These are phyloP conservation scores for Herpetotheres cachinnans DNA, from an alignment of 2,113 vertebrate genomes.

Conservation along the genomic window DNA sequence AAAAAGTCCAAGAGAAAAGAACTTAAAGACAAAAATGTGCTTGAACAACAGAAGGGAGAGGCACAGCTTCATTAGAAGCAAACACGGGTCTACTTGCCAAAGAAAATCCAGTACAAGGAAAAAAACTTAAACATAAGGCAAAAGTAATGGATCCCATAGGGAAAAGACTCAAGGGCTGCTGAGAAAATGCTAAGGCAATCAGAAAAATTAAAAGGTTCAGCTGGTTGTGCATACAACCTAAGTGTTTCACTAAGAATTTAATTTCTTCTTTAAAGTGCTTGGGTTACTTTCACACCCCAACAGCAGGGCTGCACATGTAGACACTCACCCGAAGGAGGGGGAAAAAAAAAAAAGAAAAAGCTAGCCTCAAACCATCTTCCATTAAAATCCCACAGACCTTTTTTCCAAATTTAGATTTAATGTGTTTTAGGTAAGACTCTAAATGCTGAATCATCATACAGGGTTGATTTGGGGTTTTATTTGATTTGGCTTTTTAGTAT, in stretches of 20 bases:
- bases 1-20: background rate
- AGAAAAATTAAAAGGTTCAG: background rate
- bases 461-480: background rate
- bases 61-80: background rate
- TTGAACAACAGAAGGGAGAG: background rate
- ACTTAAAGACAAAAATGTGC: background rate
- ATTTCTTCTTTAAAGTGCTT: background rate
- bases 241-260: background rate
- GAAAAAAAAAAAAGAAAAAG: background rate
- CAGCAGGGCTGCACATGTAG: background rate
- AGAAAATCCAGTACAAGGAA: background rate
- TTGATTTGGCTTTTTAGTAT: background rate
- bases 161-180: background rate
- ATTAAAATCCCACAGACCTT: background rate
- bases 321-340: background rate
- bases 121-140: background rate
- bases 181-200: background rate
- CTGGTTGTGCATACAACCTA: background rate
- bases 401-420: background rate
- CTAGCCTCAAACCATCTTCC: background rate
- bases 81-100: background rate
- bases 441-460: background rate
- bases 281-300: background rate
- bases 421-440: background rate
- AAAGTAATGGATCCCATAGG: conserved; percentile 14